Base-by-base conservation (phyloP, 2,797 vertebrate species). In the Selene dorsalis region DNA sequence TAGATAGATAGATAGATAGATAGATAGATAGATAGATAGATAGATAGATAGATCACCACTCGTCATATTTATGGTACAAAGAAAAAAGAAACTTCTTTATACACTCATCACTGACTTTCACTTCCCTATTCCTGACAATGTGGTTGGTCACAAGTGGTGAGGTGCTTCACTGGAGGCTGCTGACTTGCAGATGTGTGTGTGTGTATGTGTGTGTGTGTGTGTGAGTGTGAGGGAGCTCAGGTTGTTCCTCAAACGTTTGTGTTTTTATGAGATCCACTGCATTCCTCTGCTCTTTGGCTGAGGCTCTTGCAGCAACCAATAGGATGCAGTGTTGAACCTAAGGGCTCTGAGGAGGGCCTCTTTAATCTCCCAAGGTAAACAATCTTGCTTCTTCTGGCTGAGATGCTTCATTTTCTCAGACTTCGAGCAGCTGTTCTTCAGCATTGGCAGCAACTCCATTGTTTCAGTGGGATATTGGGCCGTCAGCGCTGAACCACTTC, bases 291-390 rank as follows among this genome's bases (percentile, higher is more conserved):
- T 90, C 78, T 87, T 78, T 69, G 62, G 82, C 84, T 69, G 69
- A 86, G 82, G 69, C 41, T 6, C 77, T 79, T 61, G 30, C 58
- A 83, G 76, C 79, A 20, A 57, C 93, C 90, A 88, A 78, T 88
- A 76, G 77, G 91, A 88, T 72, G 30, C 68, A 0, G 73, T 84
- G 90, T 90, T 87, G 78, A 88, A 85, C 69, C 75, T 55, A 32
- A 72, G 63, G 69, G 80, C 81, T 84, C 62, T n/a, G 69, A 73
- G 58, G 68, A 79, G 80, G 90, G 88, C 84, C 89, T 88, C 89
- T 88, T 76, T 89, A 88, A 91, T 92, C 93, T 88, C 52, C 73
- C 55, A 90, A 93, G 88, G 92, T 94, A 93, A 94, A 94, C 88
- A 92, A 87, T 77, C 79, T 32, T 0, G 20, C 65, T 80, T 82